Evolutionary conservation across 2,113 vertebrate genomes (phyloP).

Genomic region (Spheniscus mendiculus): DNA sequence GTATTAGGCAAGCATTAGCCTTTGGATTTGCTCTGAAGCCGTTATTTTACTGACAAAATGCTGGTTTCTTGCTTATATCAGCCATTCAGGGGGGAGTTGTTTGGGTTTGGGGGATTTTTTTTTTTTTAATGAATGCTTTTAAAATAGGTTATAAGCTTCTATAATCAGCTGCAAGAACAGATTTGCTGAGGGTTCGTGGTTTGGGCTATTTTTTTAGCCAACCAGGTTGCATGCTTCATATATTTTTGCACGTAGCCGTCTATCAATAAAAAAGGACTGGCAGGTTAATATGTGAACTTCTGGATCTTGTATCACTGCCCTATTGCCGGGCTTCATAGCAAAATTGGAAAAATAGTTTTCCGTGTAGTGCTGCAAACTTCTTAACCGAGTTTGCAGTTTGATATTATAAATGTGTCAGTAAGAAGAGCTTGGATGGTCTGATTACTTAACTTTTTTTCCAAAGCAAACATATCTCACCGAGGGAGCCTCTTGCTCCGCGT

Average conservation of each 20-base stretch:
- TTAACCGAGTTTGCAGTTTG: slow-evolving; percentile 14
- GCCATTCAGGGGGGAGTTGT: rapidly evolving
- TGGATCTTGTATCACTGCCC: neutral
- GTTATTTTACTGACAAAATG: neutral
- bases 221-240: slow-evolving; percentile 6
- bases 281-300: slow-evolving; percentile 33
- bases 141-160: slow-evolving; percentile 12
- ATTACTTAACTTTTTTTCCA: slow-evolving; percentile 35
- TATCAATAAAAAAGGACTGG: slow-evolving; percentile 45
- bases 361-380: neutral
- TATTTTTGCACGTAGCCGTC: slow-evolving; percentile 16
- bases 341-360: slow-evolving; percentile 31
- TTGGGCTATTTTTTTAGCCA: slow-evolving; percentile 12
- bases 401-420: slow-evolving; percentile 23
- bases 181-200: slow-evolving; percentile 1
- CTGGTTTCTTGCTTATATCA: neutral
- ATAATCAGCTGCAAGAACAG: neutral
- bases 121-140: neutral
- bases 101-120: neutral
- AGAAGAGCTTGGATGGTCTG: slow-evolving; percentile 16
- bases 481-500: neutral
- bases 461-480: slow-evolving; percentile 47
- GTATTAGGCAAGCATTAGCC: neutral
- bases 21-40: slow-evolving; percentile 12
- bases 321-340: neutral